Conservation (phyloP, 2,113 vertebrate species). For the Nettapus auritus region DNA sequence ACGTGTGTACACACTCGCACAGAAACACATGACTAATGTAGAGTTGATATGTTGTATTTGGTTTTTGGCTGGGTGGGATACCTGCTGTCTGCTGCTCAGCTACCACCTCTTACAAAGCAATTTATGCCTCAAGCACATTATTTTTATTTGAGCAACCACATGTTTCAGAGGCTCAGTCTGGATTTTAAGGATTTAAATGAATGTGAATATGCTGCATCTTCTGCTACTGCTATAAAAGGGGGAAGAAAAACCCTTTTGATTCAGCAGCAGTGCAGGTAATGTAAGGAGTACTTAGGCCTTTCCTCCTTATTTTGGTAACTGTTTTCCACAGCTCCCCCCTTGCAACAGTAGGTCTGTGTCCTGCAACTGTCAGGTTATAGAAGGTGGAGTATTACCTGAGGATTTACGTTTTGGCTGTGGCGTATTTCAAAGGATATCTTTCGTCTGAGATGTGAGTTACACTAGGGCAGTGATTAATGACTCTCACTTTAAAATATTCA, state of each 20-base stretch:
- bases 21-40: not conserved
- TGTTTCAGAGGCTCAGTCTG: not conserved
- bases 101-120: not conserved
- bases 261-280: not conserved
- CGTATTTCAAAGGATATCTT: not conserved
- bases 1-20: not conserved
- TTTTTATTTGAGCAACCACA: not conserved
- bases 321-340: fast-evolving
- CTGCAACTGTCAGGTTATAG: not conserved
- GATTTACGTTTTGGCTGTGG: not conserved
- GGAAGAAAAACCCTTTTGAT: not conserved
- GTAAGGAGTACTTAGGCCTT: not conserved
- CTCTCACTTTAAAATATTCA: not conserved
- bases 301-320: not conserved
- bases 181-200: not conserved
- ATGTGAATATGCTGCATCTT: not conserved
- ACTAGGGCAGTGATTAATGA: not conserved
- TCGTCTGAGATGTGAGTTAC: not conserved
- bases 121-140: not conserved
- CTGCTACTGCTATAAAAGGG: not conserved
- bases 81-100: not conserved
- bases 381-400: not conserved
- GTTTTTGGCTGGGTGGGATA: not conserved
- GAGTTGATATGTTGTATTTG: not conserved
- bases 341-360: not conserved